phyloP scores from a whole-genome alignment of 1,140 invertebrate genomes.

The Drosophila carrolli region DNA sequence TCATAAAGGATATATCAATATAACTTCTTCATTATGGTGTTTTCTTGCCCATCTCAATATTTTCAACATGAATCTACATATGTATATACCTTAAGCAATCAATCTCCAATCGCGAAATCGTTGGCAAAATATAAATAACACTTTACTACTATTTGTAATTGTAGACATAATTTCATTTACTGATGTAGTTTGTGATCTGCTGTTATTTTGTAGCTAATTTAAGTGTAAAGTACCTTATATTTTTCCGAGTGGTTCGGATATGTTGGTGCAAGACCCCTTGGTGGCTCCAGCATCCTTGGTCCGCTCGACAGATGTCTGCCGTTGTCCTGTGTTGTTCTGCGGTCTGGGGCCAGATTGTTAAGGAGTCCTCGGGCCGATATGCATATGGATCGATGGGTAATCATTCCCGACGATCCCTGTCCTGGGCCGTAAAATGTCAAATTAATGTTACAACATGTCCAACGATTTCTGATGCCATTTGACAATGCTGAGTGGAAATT shows the following conservation, averaged over 20 bases:
- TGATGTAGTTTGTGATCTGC: no score
- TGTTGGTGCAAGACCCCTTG: conserved; percentile 7
- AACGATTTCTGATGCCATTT: conserved; percentile 77
- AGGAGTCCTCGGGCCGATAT: conserved; percentile 36
- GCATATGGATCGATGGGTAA: conserved; percentile 29
- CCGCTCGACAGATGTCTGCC: conserved; percentile 55
- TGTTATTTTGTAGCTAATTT: neutral
- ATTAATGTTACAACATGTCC: conserved; percentile 82
- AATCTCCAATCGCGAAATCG: neutral
- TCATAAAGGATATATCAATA: no score
- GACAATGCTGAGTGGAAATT: conserved; percentile 79
- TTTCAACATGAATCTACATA: no score
- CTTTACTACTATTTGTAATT: no score
- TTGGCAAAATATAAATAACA: no score
- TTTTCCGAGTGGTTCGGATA: conserved; percentile 1
- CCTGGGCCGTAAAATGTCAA: conserved; percentile 76
- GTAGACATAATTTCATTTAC: no score
- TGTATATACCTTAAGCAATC: no score
- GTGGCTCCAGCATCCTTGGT: conserved; percentile 57
- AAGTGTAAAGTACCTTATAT: neutral
- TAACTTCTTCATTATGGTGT: no score
- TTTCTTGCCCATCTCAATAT: no score
- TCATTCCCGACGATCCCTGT: neutral
- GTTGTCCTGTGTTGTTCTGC: conserved; percentile 59
- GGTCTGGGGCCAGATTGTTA: conserved; percentile 71